Evolutionary conservation across 2,113 vertebrate genomes (phyloP), one percentile per base, ranked within the genome.

Genomic region (Rhombomys opimus): DNA sequence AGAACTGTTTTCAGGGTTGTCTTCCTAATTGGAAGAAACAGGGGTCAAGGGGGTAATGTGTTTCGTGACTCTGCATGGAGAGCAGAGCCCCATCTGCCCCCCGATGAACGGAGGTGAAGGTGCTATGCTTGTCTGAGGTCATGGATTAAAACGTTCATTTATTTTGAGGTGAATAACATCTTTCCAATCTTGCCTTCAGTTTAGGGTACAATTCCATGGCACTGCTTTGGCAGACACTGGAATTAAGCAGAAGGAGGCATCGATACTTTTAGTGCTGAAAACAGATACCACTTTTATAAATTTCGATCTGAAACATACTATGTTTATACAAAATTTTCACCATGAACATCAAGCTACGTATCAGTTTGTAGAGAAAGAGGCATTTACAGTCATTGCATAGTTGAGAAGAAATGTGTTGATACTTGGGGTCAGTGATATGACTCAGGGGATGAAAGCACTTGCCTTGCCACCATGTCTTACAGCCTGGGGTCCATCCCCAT

Each of bases 301-400:
- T 5, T 57, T 75, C 14, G 27, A 27, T 81, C 13, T 65, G 14
- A 88, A 88, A 86, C 46, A 18, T 4, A 4, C 7, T 1, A 22
- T 87, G 57, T 30, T 14, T 8, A 82, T 41, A 18, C 38, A 77
- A 59, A 57, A 50, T 20, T 25, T 35, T 25, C 30, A 68, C 11
- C 35, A 38, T 12, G 0, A 10, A 54, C 54, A 1, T 32, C 35
- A 73, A 92, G 54, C 5, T 32, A 46, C 11, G 23, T 52, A 0
- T 38, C 63, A 94, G 18, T 95, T 92, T 87, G 68, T 30, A 6
- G 35, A 50, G 90, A 89, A 94, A 80, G 50, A n/a, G 14, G 27
- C 1, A 94, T 75, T 38, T 67, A 87, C 1, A 95, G 0, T 96
- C 23, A 76, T 81, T 96, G 95, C 81, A 12, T 68, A 73, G 0